Conservation (phyloP, 2,113 vertebrate species). For the Pelobates fuscus region DNA sequence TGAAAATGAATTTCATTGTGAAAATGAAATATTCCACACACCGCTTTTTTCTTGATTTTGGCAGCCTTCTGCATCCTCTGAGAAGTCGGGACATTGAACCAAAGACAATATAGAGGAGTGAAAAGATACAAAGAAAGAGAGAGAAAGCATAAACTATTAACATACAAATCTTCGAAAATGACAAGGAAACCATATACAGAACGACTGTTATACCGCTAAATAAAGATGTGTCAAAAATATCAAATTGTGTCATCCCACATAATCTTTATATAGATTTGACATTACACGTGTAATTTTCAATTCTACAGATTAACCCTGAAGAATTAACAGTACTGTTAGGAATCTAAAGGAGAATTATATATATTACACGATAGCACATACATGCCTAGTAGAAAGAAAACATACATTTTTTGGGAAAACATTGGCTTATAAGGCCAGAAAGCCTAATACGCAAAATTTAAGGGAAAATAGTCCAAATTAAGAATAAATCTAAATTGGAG, state of each 20-base stretch:
- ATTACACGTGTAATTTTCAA: not conserved
- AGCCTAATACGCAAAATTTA: too few species aligned
- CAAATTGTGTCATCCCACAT: not conserved
- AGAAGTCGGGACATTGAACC: slow-evolving; percentile 72
- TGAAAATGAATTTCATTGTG: slow-evolving; percentile 22
- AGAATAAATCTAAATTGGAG: too few species aligned
- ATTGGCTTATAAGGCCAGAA: too few species aligned
- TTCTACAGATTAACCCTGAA: not conserved
- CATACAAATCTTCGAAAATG: not conserved
- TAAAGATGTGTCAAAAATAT: not conserved
- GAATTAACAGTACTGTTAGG: not conserved
- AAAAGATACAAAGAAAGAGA: slow-evolving; percentile 23
- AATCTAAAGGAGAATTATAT: too few species aligned
- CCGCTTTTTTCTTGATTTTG: slow-evolving; percentile 99
- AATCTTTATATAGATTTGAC: not conserved
- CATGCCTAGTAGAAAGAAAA: too few species aligned
- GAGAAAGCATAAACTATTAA: slow-evolving; percentile 42
- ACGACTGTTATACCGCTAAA: slow-evolving; percentile 3
- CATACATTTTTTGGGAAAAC: too few species aligned
- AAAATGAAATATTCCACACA: slow-evolving; percentile 82
- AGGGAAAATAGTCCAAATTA: too few species aligned
- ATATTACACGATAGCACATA: too few species aligned
- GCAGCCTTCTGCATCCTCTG: slow-evolving; percentile 99
- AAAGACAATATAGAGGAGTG: slow-evolving; percentile 69
- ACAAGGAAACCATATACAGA: slow-evolving; percentile 19